Conservation (phyloP, 2,888 invertebrate species). For the Plagodis dolabraria region DNA sequence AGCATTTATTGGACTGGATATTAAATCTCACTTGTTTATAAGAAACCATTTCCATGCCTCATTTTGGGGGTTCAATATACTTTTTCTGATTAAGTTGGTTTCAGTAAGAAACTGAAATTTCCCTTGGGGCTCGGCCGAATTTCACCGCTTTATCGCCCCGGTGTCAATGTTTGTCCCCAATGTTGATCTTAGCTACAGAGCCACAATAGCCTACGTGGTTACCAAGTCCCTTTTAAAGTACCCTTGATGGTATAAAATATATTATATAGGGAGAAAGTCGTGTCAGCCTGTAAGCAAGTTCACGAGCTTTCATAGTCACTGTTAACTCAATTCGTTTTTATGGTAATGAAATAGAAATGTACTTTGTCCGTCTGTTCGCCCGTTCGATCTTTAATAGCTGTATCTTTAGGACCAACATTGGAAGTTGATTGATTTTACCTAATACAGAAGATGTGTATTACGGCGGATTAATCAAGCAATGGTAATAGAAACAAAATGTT, state of each 20-base stretch:
- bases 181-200: constrained; percentile 42
- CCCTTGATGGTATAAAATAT: constrained; percentile 19
- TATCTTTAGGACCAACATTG: too few relatives aligned
- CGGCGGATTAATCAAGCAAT: too few relatives aligned
- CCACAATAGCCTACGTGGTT: constrained; percentile 31
- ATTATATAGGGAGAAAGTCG: too few relatives aligned
- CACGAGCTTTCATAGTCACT: too few relatives aligned
- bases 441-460: too few relatives aligned
- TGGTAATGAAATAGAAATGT: too few relatives aligned
- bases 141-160: constrained; percentile 51
- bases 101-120: constrained; percentile 59
- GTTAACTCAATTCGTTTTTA: too few relatives aligned
- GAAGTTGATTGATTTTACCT: too few relatives aligned
- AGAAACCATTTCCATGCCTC: constrained; percentile 37
- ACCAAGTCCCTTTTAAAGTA: constrained; percentile 33
- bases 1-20: constrained; percentile 27
- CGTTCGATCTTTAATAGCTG: too few relatives aligned
- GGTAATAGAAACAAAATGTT: too few relatives aligned
- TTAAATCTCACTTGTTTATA: constrained; percentile 43
- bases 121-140: constrained; percentile 55
- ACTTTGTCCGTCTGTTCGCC: too few relatives aligned
- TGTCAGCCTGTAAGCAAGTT: too few relatives aligned
- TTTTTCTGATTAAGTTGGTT: constrained; percentile 57
- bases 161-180: constrained; percentile 53
- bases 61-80: constrained; percentile 39